phyloP scores from a whole-genome alignment of 2,113 vertebrate genomes.

The Pardalotus punctatus region DNA sequence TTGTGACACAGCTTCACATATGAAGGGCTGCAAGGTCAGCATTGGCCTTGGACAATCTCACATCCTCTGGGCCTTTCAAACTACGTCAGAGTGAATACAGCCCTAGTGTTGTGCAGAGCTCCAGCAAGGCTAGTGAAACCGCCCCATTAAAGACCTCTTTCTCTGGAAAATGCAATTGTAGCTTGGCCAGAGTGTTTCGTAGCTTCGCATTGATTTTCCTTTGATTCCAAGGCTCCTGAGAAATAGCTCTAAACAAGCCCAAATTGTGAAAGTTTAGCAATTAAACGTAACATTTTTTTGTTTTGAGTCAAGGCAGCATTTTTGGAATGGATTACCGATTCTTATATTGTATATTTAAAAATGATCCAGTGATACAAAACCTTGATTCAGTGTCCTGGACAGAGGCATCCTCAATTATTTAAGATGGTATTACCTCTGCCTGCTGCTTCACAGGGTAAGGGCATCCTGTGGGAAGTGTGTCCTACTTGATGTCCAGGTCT shows the following conservation, averaged over 20 bases:
- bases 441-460: not conserved
- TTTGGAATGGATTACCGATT: rapidly evolving
- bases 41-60: not conserved
- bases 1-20: not conserved
- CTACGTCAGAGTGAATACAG: not conserved
- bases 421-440: not conserved
- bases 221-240: not conserved
- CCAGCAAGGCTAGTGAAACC: rapidly evolving
- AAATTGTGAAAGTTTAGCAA: not conserved
- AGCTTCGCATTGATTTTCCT: not conserved
- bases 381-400: not conserved
- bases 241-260: not conserved
- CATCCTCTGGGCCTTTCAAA: not conserved
- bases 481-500: not conserved
- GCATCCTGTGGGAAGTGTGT: not conserved
- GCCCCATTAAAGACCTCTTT: not conserved
- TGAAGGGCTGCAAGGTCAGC: not conserved
- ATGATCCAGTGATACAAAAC: not conserved
- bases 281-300: not conserved
- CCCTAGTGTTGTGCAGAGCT: rapidly evolving
- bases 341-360: not conserved
- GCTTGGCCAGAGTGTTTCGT: not conserved
- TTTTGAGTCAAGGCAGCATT: not conserved
- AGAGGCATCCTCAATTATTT: not conserved
- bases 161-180: not conserved